phyloP scores from a whole-genome alignment of 2,888 invertebrate genomes.

The Lymantria dispar region DNA sequence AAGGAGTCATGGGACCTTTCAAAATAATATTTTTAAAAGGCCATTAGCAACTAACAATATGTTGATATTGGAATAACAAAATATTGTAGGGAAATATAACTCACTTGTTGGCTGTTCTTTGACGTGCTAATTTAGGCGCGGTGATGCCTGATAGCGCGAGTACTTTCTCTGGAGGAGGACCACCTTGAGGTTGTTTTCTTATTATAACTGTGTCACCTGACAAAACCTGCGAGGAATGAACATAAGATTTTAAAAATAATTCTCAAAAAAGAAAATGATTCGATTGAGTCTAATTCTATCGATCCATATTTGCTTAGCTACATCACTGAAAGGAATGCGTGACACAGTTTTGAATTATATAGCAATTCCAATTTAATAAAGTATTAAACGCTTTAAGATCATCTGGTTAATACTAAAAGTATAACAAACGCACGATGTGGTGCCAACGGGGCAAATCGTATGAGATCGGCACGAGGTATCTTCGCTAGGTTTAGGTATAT shows the following conservation, averaged over 20 bases:
- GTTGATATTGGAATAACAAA: background rate
- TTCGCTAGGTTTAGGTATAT: slow-evolving; percentile 32
- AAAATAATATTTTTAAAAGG: background rate
- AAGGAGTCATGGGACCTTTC: too few species aligned
- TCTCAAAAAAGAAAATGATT: background rate
- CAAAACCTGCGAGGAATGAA: slow-evolving; percentile 85
- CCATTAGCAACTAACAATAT: background rate
- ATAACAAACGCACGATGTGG: slow-evolving; percentile 30
- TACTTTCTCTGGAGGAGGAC: slow-evolving; percentile 95
- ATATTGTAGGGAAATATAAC: slow-evolving; percentile 9
- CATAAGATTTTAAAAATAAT: slow-evolving; percentile 4
- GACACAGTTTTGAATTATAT: background rate
- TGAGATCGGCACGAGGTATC: slow-evolving; percentile 65
- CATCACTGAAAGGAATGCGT: slow-evolving; percentile 17
- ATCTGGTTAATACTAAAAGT: slow-evolving; percentile 2
- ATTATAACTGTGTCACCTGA: slow-evolving; percentile 98
- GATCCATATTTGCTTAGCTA: slow-evolving; percentile 7
- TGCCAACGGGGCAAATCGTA: slow-evolving; percentile 74
- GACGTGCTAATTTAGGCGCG: slow-evolving; percentile 91
- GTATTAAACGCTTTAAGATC: slow-evolving; percentile 2
- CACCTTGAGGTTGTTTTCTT: slow-evolving; percentile 91
- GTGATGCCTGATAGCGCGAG: slow-evolving; percentile 94
- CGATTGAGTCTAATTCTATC: background rate
- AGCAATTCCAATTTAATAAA: background rate
- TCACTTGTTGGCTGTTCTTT: slow-evolving; percentile 70